Evolutionary conservation across 2,888 invertebrate species (phyloP), one percentile per base, ranked within the genome.

Genomic region (Drosophila pegasa): DNA sequence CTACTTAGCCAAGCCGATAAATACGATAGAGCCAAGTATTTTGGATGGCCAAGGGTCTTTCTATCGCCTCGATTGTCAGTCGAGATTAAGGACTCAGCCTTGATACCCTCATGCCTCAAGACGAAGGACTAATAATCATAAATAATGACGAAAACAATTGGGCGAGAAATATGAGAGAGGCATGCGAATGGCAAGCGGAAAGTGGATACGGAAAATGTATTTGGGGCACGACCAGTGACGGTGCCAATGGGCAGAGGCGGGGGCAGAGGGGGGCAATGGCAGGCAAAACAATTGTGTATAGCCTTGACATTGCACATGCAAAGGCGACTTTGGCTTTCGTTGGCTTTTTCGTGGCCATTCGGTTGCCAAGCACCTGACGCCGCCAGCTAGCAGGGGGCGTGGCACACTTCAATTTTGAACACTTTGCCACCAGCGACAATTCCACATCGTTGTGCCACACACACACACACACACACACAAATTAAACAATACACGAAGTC

Each of bases 221-320:
- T 29, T 48, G 47, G 47, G 31, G n/a, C 33, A 50, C 35, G 20
- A 50, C 5, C 20, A 45, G 27, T 0, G 27, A 12, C 27, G 16
- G 9, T 12, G 2, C 12, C 16, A 12, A 9, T 12, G 12, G 12
- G 14, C 8, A 14, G 31, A 2, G 31, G 12, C n/a, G n/a, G 9
- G 50, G n/a, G 18, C 22, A 8, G 14, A 0, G 3, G 18, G 27
- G 51, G 25, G 51, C 7, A 10, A 16, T 29, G 29, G 50, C 50
- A 12, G 20, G 22, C 6, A 48, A 59, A 56, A 55, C 65, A 66
- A 59, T 75, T 54, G 60, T 47, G 7, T 18, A 52, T 56, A 84
- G 72, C 81, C 81, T 87, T 82, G 81, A 80, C 81, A 80, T 82
- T 82, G 87, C 75, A 75, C 87, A 81, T 81, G 87, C 86, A 80